Percentiles rank a stretch among this genome's conserved stretches.
Conservation (phyloP, 2,113 vertebrate species). For the Eptatretus burgeri region DNA sequence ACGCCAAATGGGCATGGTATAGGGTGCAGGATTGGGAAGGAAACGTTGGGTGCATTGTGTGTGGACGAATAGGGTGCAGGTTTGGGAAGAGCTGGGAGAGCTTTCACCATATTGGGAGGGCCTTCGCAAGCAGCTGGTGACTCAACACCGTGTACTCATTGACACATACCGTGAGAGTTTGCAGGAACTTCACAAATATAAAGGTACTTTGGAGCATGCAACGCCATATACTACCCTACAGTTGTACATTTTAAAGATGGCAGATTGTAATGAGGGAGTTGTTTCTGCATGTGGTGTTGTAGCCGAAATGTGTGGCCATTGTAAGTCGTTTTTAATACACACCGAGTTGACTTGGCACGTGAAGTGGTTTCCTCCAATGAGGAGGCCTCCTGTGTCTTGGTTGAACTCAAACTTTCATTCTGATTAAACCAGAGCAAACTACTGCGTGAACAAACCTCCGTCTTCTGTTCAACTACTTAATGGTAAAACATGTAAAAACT, state of each 20-base stretch:
- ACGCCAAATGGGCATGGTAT: too few relatives aligned
- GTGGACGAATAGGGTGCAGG: slow-evolving; percentile 35
- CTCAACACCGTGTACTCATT: slow-evolving; percentile 71
- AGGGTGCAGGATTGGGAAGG: too few relatives aligned
- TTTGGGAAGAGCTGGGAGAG: slow-evolving; percentile 71
- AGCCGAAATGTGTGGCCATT: neutral
- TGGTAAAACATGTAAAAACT: too few relatives aligned
- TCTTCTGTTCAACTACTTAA: too few relatives aligned
- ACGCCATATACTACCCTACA: too few relatives aligned
- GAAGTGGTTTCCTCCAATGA: too few relatives aligned
- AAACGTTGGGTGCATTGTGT: neutral
- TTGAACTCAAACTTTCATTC: too few relatives aligned
- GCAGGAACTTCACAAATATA: slow-evolving; percentile 52
- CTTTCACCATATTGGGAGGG: slow-evolving; percentile 89
- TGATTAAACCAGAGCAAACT: too few relatives aligned
- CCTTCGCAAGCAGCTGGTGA: slow-evolving; percentile 61
- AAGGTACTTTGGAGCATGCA: slow-evolving; percentile 24
- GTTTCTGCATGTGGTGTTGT: neutral
- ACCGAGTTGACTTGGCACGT: neutral
- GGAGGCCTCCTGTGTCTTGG: too few relatives aligned
- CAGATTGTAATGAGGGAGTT: neutral
- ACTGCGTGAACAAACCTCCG: too few relatives aligned
- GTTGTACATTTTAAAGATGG: neutral
- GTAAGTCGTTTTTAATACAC: neutral
- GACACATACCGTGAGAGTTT: slow-evolving; percentile 65